These are phyloP conservation scores for Etia nguti DNA, from an alignment of 2,113 vertebrate species.

Conservation along the genomic window DNA sequence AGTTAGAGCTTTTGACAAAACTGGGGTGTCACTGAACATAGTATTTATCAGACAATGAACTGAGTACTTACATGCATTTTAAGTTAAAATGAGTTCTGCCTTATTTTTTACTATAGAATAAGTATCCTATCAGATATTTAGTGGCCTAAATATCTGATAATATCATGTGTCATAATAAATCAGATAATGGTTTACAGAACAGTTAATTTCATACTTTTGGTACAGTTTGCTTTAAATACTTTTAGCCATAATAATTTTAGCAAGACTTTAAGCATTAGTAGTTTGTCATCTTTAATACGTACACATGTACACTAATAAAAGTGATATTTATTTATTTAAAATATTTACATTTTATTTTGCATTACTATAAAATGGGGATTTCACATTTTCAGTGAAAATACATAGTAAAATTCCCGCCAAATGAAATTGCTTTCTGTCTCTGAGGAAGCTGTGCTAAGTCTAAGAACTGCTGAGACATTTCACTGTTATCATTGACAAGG, in stretches of 20 bases:
- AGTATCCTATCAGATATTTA: too few species aligned
- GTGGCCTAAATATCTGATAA: background rate
- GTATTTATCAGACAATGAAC: background rate
- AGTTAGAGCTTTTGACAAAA: background rate
- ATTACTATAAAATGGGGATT: background rate
- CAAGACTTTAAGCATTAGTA: background rate
- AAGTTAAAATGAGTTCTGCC: background rate
- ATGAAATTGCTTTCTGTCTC: background rate
- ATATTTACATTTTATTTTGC: background rate
- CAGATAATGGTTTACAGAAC: background rate
- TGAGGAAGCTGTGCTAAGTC: background rate
- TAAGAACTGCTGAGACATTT: background rate
- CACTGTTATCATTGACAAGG: background rate
- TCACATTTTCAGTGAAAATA: background rate
- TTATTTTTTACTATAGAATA: background rate
- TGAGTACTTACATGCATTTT: background rate
- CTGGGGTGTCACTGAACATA: background rate
- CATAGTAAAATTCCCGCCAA: background rate
- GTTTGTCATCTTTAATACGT: background rate
- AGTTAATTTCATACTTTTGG: background rate
- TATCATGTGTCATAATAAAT: background rate
- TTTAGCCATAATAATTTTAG: background rate
- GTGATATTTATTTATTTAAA: background rate
- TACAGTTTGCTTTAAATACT: background rate
- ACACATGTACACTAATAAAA: background rate